phyloP scores from a whole-genome alignment of 2,888 invertebrate genomes.

The Hermaeophaga mercurialis region DNA sequence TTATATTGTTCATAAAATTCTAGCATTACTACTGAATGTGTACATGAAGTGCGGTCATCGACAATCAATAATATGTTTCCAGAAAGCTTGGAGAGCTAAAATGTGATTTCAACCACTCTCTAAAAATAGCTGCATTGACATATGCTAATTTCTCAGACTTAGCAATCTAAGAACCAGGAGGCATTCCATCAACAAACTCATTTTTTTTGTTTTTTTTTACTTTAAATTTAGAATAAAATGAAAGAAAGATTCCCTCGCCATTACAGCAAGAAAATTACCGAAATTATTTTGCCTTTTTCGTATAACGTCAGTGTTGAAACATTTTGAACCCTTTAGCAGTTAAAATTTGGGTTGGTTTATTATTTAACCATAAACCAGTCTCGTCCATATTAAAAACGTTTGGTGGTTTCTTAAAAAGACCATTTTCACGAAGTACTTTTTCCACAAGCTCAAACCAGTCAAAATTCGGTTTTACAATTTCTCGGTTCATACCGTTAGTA shows the following conservation, averaged over 20 bases:
- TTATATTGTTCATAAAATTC: conserved; percentile 39
- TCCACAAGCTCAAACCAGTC: neutral
- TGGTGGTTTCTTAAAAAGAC: neutral
- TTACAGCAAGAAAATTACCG: conserved; percentile 30
- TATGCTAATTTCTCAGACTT: conserved; percentile 39
- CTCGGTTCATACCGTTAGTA: too few relatives aligned
- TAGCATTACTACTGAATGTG: conserved; percentile 26
- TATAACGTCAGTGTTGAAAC: neutral
- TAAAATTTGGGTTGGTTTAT: conserved; percentile 1
- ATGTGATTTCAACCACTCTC: conserved; percentile 24
- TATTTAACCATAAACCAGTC: too few relatives aligned
- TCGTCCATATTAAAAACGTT: neutral
- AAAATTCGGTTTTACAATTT: neutral
- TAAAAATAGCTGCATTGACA: conserved; percentile 34
- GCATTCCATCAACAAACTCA: conserved; percentile 35
- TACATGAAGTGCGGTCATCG: conserved; percentile 47
- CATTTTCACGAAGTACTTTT: conserved; percentile 3
- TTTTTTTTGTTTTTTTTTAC: conserved; percentile 35
- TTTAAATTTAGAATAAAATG: conserved; percentile 32
- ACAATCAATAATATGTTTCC: conserved; percentile 44
- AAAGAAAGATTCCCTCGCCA: conserved; percentile 31
- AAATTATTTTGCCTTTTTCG: conserved; percentile 30
- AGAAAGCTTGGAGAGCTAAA: conserved; percentile 45
- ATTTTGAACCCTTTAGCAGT: neutral
- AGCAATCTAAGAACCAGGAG: conserved; percentile 32